Conservation (phyloP, 2,797 vertebrate species). For the Sebastes hubbsi region DNA sequence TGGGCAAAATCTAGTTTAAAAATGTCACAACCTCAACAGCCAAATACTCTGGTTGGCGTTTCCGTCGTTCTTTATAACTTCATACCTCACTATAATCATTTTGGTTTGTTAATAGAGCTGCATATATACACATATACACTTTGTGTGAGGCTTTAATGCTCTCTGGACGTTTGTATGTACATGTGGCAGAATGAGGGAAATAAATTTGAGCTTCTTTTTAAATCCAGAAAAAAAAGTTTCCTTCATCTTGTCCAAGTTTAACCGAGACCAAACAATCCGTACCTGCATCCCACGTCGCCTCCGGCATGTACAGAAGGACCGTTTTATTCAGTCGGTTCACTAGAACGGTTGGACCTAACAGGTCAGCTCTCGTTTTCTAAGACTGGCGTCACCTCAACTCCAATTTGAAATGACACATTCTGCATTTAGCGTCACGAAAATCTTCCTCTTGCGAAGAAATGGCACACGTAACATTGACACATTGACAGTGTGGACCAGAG, state of each 20-base stretch:
- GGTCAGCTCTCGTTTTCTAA: not conserved
- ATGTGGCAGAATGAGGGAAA: slow-evolving; percentile 28
- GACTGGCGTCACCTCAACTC: not conserved
- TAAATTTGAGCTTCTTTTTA: slow-evolving; percentile 36
- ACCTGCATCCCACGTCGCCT: slow-evolving; percentile 47
- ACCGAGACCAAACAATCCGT: slow-evolving; percentile 50
- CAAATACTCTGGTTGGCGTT: not conserved
- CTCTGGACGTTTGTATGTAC: slow-evolving; percentile 58
- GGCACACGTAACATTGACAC: slow-evolving; percentile 7
- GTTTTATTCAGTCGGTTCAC: slow-evolving; percentile 4
- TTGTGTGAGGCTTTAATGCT: slow-evolving; percentile 31
- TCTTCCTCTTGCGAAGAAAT: not conserved
- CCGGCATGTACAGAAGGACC: not conserved
- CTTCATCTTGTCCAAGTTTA: slow-evolving; percentile 72
- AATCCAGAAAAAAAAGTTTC: slow-evolving; percentile 72
- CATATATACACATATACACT: slow-evolving; percentile 57
- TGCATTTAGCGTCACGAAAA: not conserved
- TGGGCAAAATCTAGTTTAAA: slow-evolving; percentile 32
- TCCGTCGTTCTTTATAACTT: slow-evolving; percentile 11
- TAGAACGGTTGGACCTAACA: not conserved
- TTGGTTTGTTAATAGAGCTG: slow-evolving; percentile 54
- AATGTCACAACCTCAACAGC: slow-evolving; percentile 7
- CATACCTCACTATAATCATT: slow-evolving; percentile 58
- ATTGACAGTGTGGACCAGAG: slow-evolving; percentile 12
- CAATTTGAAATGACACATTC: slow-evolving; percentile 11